These are phyloP conservation scores for Argyrosomus regius DNA, from an alignment of 2,797 vertebrate genomes.

Conservation along the genomic window DNA sequence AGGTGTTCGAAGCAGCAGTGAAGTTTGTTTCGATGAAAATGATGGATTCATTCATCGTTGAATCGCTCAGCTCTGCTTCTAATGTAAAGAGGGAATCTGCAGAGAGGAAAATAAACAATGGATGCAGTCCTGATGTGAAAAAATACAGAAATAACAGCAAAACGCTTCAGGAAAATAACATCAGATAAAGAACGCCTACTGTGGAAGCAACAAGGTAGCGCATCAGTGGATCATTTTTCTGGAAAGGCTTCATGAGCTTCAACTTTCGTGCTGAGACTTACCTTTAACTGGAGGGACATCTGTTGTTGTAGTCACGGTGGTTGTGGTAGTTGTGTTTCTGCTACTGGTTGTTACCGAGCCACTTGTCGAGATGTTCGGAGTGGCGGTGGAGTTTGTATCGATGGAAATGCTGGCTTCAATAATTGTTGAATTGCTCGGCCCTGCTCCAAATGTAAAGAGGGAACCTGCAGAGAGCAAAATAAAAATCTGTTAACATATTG, in stretches of 20 bases:
- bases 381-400: constrained; percentile 45
- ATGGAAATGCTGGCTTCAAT: constrained; percentile 55
- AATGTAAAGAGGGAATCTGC: not conserved
- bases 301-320: constrained; percentile 21
- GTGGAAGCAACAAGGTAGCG: not conserved
- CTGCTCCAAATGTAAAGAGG: constrained; percentile 81
- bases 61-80: not conserved
- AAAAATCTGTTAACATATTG: not conserved
- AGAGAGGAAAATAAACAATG: not conserved
- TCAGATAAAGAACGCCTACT: not conserved
- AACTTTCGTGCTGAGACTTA: constrained; percentile 55
- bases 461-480: constrained; percentile 70
- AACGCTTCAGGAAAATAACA: not conserved
- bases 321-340: constrained; percentile 38
- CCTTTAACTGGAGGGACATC: constrained; percentile 71
- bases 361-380: constrained; percentile 41
- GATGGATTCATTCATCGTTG: too few relatives aligned
- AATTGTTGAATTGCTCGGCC: constrained; percentile 75
- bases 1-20: not conserved
- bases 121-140: not conserved
- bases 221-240: not conserved
- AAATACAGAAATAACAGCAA: not conserved
- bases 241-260: not conserved
- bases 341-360: constrained; percentile 36
- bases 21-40: not conserved